Evolutionary conservation across 2,888 invertebrate species (phyloP).

Genomic region (Andrena bucephala): DNA sequence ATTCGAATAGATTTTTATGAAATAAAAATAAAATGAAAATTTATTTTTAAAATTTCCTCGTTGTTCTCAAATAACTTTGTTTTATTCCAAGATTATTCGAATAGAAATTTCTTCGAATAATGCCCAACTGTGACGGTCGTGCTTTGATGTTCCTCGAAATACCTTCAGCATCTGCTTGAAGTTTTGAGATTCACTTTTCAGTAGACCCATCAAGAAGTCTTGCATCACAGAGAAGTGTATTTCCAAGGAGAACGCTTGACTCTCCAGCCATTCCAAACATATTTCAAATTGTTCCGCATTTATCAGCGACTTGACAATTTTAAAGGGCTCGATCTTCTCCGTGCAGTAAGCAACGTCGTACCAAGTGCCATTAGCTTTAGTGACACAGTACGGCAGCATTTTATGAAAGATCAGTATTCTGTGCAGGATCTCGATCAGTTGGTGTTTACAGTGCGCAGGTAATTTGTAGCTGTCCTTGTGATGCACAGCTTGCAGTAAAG

Average conservation of each 20-base stretch:
- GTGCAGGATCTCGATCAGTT: slow-evolving; percentile 78
- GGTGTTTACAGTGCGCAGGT: slow-evolving; percentile 74
- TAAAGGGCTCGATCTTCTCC: slow-evolving; percentile 86
- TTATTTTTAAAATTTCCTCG: too few relatives aligned
- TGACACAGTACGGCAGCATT: slow-evolving; percentile 78
- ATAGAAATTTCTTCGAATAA: too few relatives aligned
- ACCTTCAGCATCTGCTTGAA: slow-evolving; percentile 80
- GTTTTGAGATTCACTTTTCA: slow-evolving; percentile 84
- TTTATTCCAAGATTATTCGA: too few relatives aligned
- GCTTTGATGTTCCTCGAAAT: not conserved
- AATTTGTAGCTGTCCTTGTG: slow-evolving; percentile 74
- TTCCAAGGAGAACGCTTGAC: slow-evolving; percentile 87
- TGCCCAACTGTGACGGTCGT: too few relatives aligned
- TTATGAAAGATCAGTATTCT: slow-evolving; percentile 79
- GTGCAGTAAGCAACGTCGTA: slow-evolving; percentile 78
- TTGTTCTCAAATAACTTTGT: too few relatives aligned
- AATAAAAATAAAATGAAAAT: too few relatives aligned
- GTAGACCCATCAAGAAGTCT: slow-evolving; percentile 87
- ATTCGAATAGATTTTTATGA: too few relatives aligned
- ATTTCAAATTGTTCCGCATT: slow-evolving; percentile 88
- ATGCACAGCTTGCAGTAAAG: slow-evolving; percentile 75
- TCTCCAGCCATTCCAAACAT: slow-evolving; percentile 90
- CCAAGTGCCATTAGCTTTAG: slow-evolving; percentile 73
- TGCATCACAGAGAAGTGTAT: slow-evolving; percentile 86
- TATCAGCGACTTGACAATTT: slow-evolving; percentile 86